Base-by-base conservation (phyloP, 2,113 vertebrate genomes). In the Hippocampus comes region DNA sequence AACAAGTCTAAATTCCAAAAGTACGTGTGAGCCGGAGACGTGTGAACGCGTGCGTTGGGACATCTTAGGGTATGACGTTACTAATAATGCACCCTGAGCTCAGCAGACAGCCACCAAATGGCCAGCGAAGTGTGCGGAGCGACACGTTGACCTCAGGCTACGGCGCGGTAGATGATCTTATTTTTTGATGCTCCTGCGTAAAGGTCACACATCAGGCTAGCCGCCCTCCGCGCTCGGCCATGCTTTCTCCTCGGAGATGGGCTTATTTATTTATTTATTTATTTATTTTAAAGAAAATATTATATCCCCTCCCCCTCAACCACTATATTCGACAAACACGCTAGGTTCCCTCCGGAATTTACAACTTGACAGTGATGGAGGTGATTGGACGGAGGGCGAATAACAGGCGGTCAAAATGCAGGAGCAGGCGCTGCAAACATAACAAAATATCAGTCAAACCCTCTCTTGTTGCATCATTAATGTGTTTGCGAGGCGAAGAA, bases 321-420 rank as follows among this genome's bases (percentile, higher is more conserved):
- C 25, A n/a, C 23, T 80, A 57, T n/a, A 57, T 80, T 82, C 60
- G 12, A 27, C 21, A 25, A 15, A 15, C 68, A 4, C 18, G 23
- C 20, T 17, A 20, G 63, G 48, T 53, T 73, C 51, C 42, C 64
- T 78, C 60, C 23, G 51, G 78, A 43, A 66, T 60, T 4, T 1
- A 64, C 48, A 46, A 64, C 60, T 56, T 75, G 81, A 86, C 80
- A 83, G 71, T 79, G 84, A 82, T 72, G 46, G 69, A 84, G 79
- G 64, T 74, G 57, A 81, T 0, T 0, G 7, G 64, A 76, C 11
- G 12, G 18, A 71, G 77, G 78, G 72, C 9, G 57, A 73, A 80
- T 49, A 17, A 70, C 68, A 75, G 9, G 56, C 73, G 83, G 80
- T 80, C 72, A 76, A 69, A 72, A 49, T 63, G 64, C n/a, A 43